These are phyloP conservation scores for Rousettus leschenaultii DNA, from an alignment of 2,113 vertebrate genomes.

Conservation along the genomic window DNA sequence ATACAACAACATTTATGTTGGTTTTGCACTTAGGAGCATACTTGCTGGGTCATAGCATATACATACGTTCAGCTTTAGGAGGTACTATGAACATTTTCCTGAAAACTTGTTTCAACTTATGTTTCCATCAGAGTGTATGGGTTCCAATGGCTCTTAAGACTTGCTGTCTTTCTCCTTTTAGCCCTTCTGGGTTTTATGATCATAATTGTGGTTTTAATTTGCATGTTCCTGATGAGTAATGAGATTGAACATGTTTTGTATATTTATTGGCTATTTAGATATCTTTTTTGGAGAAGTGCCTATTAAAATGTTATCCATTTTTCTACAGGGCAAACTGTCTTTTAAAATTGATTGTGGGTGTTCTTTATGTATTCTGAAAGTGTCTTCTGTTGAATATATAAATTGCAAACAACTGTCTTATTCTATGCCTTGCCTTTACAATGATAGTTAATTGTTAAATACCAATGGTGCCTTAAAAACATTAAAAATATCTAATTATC, in stretches of 20 bases:
- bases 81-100: neutral
- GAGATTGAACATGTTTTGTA: neutral
- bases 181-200: neutral
- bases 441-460: neutral
- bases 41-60: neutral
- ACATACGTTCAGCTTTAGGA: neutral
- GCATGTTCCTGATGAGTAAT: neutral
- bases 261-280: constrained; percentile 24
- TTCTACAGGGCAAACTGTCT: neutral
- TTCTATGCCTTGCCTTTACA: neutral
- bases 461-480: neutral
- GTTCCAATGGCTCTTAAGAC: neutral
- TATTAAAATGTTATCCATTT: constrained; percentile 32
- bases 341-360: neutral
- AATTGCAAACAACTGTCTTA: neutral
- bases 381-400: neutral
- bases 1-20: neutral
- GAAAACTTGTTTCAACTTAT: neutral
- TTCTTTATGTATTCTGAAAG: neutral
- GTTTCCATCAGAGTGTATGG: neutral
- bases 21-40: neutral
- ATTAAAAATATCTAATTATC: neutral
- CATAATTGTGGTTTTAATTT: constrained; percentile 2
- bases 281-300: neutral
- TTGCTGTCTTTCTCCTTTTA: constrained; percentile 15